Base-by-base conservation (phyloP, 2,113 vertebrate species). In the Macquaria ambigua region DNA sequence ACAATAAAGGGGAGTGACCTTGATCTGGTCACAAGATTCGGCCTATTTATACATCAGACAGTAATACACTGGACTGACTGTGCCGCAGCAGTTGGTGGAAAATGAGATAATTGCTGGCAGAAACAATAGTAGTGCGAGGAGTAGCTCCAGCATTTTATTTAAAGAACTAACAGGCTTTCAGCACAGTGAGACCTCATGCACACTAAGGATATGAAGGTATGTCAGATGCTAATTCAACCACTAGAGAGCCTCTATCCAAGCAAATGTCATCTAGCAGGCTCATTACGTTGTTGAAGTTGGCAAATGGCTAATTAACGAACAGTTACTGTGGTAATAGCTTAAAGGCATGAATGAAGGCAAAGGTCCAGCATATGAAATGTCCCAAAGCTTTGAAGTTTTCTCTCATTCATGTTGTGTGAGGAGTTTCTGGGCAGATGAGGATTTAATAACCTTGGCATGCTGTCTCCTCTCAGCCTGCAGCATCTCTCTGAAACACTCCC, bases 301-400 rank as follows among this genome's bases (percentile, higher is more conserved):
- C 63, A 84, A 91, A 92, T 79, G 77, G 89, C 83, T 92, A 92
- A 92, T 93, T 93, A 94, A 76, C 48, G 56, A 86, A 83, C 84
- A 88, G 90, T 87, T 89, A 90, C 58, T 79, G 90, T 61, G 28
- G 74, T 86, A 87, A 89, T 73, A 79, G 80, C 90, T 89, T 2
- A 9, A 69, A 86, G 85, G 66, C 75, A 64, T 46, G 71, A 82
- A 75, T 67, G 56, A 81, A 82, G 76, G 77, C 64, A 37, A 77
- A 83, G 77, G 85, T 88, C 85, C 84, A 74, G 75, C 69, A 76
- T 46, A 67, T 74, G 86, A 88, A 89, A 92, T 79, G 83, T 69
- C 80, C 67, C 21, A 15, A 37, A 72, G 85, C 90, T 92, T 90
- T 90, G 77, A 93, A 89, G 85, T 91, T 71, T 63, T 76, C 55